These are phyloP conservation scores for Pristionchus entomophagus DNA, from an alignment of 2,888 invertebrate genomes.

Conservation along the genomic window DNA sequence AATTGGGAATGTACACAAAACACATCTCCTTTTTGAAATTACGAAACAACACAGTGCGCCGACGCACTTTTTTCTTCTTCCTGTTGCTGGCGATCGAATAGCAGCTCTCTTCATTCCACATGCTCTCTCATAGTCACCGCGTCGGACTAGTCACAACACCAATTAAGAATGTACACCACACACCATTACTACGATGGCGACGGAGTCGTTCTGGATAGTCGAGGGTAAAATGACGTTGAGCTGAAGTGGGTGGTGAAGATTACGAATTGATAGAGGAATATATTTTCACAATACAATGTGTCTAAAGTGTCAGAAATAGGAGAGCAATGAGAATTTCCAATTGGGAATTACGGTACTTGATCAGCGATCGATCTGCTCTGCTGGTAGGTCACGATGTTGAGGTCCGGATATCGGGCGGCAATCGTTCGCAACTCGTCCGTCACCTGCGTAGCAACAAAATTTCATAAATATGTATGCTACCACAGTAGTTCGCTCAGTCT, in stretches of 20 bases:
- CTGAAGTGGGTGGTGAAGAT: slow-evolving; percentile 47
- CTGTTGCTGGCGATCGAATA: too few species aligned
- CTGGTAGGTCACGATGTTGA: slow-evolving; percentile 73
- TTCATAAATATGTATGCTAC: too few species aligned
- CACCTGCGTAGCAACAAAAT: too few species aligned
- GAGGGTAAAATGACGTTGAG: slow-evolving; percentile 74
- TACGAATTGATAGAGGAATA: background rate
- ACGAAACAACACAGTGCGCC: too few species aligned
- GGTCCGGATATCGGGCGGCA: slow-evolving; percentile 67
- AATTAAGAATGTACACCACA: background rate
- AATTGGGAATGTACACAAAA: background rate
- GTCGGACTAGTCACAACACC: too few species aligned
- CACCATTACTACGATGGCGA: slow-evolving; percentile 86
- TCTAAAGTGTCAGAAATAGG: too few species aligned
- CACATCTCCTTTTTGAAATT: too few species aligned
- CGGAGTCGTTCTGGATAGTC: slow-evolving; percentile 73
- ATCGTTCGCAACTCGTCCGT: slow-evolving; percentile 64
- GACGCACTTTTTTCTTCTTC: background rate
- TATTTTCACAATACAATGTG: background rate
- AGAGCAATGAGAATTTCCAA: too few species aligned
- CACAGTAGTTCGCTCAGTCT: too few species aligned
- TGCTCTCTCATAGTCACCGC: background rate
- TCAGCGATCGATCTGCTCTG: slow-evolving; percentile 73
- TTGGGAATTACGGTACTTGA: slow-evolving; percentile 59
- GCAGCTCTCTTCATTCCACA: too few species aligned